Evolutionary conservation across 1,140 invertebrate species (phyloP), one percentile per base, ranked within the genome.

Genomic region (Matsumurasca onukii): DNA sequence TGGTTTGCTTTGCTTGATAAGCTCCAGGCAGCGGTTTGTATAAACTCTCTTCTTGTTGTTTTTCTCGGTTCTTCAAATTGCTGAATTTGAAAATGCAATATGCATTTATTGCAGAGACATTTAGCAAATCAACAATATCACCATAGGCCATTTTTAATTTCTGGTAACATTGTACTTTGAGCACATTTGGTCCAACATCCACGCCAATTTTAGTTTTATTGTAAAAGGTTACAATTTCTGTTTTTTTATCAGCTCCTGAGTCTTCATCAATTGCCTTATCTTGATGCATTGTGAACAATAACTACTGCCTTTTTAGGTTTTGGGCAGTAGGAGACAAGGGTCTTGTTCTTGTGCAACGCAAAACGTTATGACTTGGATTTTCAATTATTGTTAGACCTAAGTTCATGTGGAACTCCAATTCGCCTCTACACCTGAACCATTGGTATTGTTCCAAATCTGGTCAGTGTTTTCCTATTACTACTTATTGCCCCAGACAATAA

Each of bases 201-300:
- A n/a, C n/a, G n/a, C n/a, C n/a, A n/a, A n/a, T n/a, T n/a, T n/a
- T n/a, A n/a, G n/a, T n/a, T n/a, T n/a, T n/a, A n/a, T n/a, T n/a
- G n/a, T n/a, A n/a, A n/a, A n/a, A n/a, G n/a, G n/a, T n/a, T 24
- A 78, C 72, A 20, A 80, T 76, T 48, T 79, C 74, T 22, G 76
- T n/a, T 75, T 66, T 78, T 78, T 39, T 72, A 24, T 22, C 29
- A 1, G 13, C 12, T 13, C 45, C 45, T 17, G 70, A 70, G 30
- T 69, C 61, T 29, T 68, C 12, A 55, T 72, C 64, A 39, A 74
- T 67, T 34, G 3, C 20, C 3, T 31, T 29, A n/a, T n/a, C n/a
- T n/a, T n/a, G n/a, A n/a, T n/a, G n/a, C n/a, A n/a, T n/a, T n/a
- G n/a, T n/a, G n/a, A n/a, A 55, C 9, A 73, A 24, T n/a, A 73